Evolutionary conservation across 2,113 vertebrate genomes (phyloP).

Genomic region (Puntigrus tetrazona): DNA sequence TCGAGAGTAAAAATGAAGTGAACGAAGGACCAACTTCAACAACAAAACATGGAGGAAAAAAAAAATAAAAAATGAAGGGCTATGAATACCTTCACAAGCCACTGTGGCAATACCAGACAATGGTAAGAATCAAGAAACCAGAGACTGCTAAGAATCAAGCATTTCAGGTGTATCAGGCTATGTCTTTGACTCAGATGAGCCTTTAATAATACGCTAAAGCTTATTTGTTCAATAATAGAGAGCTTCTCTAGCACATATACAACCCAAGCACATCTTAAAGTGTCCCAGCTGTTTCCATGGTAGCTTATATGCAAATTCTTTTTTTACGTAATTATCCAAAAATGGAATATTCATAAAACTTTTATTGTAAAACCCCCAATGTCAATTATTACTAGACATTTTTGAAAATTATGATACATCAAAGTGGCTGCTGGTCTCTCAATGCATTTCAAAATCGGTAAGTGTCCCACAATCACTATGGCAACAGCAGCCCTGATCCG

Average conservation of each 20-base stretch:
- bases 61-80: too few species aligned
- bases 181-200: background rate
- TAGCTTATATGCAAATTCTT: background rate
- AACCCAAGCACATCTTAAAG: background rate
- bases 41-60: too few species aligned
- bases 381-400: background rate
- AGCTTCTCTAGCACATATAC: background rate
- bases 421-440: slow-evolving; percentile 18
- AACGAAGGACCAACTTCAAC: too few species aligned
- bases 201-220: background rate
- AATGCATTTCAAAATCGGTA: slow-evolving; percentile 5
- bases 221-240: background rate
- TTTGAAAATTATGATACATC: slow-evolving; percentile 16
- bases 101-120: too few species aligned
- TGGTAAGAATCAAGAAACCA: too few species aligned
- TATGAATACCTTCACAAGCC: too few species aligned
- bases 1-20: too few species aligned
- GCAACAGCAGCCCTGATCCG: slow-evolving; percentile 39
- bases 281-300: slow-evolving; percentile 6
- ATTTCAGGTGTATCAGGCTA: background rate
- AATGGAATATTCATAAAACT: background rate
- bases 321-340: background rate
- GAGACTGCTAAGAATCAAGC: background rate
- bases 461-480: slow-evolving; percentile 39
- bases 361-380: slow-evolving; percentile 6